Evolutionary conservation across 2,888 invertebrate genomes (phyloP).

Genomic region (Drosophila demipolita): DNA sequence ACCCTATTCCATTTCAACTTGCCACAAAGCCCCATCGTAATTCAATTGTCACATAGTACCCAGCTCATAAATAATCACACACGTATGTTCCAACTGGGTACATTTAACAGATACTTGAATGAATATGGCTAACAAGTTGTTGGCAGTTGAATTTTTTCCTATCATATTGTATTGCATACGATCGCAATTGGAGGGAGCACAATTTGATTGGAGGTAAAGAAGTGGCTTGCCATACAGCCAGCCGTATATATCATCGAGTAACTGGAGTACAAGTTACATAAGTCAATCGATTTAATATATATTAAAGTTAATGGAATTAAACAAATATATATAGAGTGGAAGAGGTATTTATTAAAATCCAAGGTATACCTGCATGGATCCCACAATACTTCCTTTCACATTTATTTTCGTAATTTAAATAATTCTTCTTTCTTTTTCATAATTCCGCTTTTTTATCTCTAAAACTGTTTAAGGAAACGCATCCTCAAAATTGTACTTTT

Average conservation of each 20-base stretch:
- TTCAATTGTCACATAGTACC: conserved; percentile 20
- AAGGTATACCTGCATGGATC: too few species aligned
- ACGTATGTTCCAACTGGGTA: background rate
- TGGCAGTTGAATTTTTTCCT: too few species aligned
- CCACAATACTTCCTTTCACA: too few species aligned
- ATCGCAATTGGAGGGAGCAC: background rate
- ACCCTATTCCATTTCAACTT: conserved; percentile 19
- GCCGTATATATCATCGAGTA: background rate
- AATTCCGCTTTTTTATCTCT: background rate
- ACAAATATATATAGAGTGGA: too few species aligned
- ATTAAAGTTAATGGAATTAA: too few species aligned
- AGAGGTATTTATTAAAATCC: too few species aligned
- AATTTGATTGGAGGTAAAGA: background rate
- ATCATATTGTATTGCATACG: background rate
- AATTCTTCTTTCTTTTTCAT: background rate
- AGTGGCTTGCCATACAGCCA: background rate
- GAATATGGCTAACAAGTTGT: background rate
- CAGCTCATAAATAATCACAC: background rate
- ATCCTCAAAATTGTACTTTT: background rate
- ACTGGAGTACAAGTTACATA: background rate
- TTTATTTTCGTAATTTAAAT: background rate
- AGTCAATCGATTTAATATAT: too few species aligned
- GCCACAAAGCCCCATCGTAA: conserved; percentile 8
- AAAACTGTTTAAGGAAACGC: background rate
- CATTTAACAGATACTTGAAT: background rate